Evolutionary conservation across 2,888 invertebrate species (phyloP), one percentile per base, ranked within the genome.

Genomic region (Tachystola acroxantha): DNA sequence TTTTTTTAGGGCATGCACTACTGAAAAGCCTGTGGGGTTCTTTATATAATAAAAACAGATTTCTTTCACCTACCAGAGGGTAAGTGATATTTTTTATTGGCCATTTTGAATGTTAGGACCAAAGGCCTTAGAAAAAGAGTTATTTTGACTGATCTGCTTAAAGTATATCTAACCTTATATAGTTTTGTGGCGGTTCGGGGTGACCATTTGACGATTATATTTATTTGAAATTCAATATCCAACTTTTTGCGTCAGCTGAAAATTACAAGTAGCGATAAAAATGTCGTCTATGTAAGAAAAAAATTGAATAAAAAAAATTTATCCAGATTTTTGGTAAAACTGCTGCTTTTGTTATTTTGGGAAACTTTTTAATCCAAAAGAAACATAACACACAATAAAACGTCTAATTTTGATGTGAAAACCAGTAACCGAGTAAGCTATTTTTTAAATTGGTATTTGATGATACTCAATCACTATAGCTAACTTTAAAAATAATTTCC

Each of bases 151-250:
- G 49, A 53, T 58, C 60, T 57, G 54, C 74, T 78, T 76, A 77
- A 71, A 70, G 51, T 67, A 65, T 66, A 53, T 79, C 79, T 81
- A 80, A 81, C 79, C 80, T 81, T 79, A 69, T 58, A 43, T 50
- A 58, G 53, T 53, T 59, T 57, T 65, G 64, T 52, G 63, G 58
- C 55, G 58, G 50, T 47, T 53, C 50, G 60, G 63, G 52, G 65
- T 71, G 73, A 61, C 65, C 71, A 67, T 60, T 76, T 75, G 79
- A 72, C 61, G 70, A 62, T 62, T 45, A 39, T 38, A 33, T 28
- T 22, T 29, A 10, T n/a, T 14, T 29, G 2, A 25, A 25, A 1
- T 11, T 27, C 11, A 10, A 27, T 27, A 11, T 11, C 27, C 10
- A 27, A n/a, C 5, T 10, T 2, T 24, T 24, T 6, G 1, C 3